A percentile compares a stretch with the other conserved stretches of the same genome.
phyloP scores from a whole-genome alignment of 2,113 vertebrate genomes.

The Reinhardtius hippoglossoides region DNA sequence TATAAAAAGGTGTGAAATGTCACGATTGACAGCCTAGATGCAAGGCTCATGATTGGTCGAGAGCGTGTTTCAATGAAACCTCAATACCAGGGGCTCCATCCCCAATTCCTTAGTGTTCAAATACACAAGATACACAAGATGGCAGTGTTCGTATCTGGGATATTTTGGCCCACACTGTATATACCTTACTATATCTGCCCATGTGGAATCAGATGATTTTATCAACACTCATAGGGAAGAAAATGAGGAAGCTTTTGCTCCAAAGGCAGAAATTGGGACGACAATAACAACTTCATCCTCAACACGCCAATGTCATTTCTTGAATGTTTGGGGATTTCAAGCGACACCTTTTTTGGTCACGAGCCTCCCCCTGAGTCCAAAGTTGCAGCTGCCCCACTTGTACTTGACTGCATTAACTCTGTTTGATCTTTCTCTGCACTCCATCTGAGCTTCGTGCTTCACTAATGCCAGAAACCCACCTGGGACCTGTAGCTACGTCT shows the following conservation, averaged over 20 bases:
- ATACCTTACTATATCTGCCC: no score
- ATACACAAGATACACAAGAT: no score
- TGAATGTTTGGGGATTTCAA: conserved; percentile 43
- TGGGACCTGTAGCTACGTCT: conserved; percentile 30
- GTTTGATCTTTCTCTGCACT: conserved; percentile 38
- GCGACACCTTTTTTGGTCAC: conserved; percentile 17
- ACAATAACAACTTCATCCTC: not conserved
- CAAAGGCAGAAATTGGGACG: not conserved
- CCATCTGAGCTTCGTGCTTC: conserved; percentile 31
- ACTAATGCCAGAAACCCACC: conserved; percentile 33
- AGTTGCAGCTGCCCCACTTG: not conserved
- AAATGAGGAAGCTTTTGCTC: not conserved
- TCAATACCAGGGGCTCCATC: no score
- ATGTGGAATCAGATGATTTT: not conserved
- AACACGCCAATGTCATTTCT: conserved; percentile 2
- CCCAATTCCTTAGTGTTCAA: no score
- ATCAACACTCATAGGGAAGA: not conserved
- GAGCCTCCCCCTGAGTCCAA: not conserved
- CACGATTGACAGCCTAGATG: no score
- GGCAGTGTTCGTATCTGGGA: not conserved
- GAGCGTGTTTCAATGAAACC: no score
- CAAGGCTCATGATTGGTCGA: no score
- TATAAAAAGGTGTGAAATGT: no score
- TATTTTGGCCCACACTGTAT: no score
- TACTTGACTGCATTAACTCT: conserved; percentile 6